Evolutionary conservation across 53 echinoderm and acorn worm species (phyloP).

Genomic region (Holothuria leucospilota): DNA sequence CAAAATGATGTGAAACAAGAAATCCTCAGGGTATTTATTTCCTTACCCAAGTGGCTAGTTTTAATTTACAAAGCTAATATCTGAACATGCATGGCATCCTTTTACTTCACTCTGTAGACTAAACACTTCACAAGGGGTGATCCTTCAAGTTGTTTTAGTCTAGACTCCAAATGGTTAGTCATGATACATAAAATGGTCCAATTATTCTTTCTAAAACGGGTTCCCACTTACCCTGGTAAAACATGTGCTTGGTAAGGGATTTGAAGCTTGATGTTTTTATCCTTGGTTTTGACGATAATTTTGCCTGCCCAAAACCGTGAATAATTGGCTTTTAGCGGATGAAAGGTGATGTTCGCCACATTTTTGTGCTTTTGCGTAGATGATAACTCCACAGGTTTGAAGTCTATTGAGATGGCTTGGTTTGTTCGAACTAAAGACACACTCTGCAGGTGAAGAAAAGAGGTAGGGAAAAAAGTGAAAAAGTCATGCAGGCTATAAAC

Average conservation of each 20-base stretch:
- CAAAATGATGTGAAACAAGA: too few species aligned
- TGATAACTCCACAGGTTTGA: conserved; percentile 80
- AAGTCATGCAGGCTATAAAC: too few species aligned
- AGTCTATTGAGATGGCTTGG: conserved; percentile 87
- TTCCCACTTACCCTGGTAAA: conserved; percentile 87
- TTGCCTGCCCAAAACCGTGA: conserved; percentile 96
- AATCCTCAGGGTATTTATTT: too few species aligned
- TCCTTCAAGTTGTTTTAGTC: neutral
- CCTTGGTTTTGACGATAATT: conserved; percentile 98
- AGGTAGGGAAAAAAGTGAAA: neutral
- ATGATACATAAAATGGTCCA: neutral
- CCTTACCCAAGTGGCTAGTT: too few species aligned
- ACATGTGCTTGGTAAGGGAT: conserved; percentile 98
- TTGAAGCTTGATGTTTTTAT: conserved; percentile 86
- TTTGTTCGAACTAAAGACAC: conserved; percentile 92
- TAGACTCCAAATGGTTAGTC: neutral
- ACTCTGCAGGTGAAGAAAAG: conserved; percentile 63
- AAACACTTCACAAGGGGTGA: neutral
- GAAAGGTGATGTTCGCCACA: conserved; percentile 93
- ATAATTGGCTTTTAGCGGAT: conserved; percentile 87
- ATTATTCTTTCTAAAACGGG: neutral
- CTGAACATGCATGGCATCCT: neutral
- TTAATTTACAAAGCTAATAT: too few species aligned
- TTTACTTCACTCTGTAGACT: neutral
- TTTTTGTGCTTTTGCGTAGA: conserved; percentile 80